Evolutionary conservation across 2,888 invertebrate genomes (phyloP).

Genomic region (Calliphora vomitoria): DNA sequence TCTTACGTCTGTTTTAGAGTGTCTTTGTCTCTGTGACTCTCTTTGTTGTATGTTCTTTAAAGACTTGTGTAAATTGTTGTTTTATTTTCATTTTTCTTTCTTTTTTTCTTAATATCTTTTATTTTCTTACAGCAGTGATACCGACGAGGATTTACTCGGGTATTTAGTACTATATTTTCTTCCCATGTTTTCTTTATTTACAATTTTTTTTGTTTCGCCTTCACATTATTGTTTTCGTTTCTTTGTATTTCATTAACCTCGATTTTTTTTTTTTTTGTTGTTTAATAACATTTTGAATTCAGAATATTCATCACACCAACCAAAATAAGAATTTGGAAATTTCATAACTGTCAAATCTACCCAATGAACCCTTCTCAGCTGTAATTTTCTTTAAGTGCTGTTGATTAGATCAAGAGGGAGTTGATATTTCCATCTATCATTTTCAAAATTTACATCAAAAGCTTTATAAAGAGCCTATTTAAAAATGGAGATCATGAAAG

Average conservation of each 20-base stretch:
- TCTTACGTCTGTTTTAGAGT: neutral
- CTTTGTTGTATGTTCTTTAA: constrained; percentile 34
- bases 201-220: constrained; percentile 1
- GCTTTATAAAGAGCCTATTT: neutral
- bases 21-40: constrained; percentile 7
- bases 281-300: constrained; percentile 13
- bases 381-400: no score
- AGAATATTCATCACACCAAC: neutral
- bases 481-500: neutral
- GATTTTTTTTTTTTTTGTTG: neutral
- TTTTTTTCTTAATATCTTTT: constrained; percentile 76
- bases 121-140: constrained; percentile 80
- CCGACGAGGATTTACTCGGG: constrained; percentile 79
- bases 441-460: neutral
- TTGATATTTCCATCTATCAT: neutral
- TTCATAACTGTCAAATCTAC: neutral
- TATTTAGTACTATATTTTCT: constrained; percentile 75
- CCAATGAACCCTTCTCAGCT: no score
- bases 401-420: no score
- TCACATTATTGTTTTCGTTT: neutral
- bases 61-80: constrained; percentile 47
- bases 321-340: neutral
- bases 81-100: constrained; percentile 70
- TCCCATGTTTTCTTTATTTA: constrained; percentile 12
- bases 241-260: constrained; percentile 21